phyloP scores from a whole-genome alignment of 53 echinoderm and acorn worm species.

The Echinarachnius parma region DNA sequence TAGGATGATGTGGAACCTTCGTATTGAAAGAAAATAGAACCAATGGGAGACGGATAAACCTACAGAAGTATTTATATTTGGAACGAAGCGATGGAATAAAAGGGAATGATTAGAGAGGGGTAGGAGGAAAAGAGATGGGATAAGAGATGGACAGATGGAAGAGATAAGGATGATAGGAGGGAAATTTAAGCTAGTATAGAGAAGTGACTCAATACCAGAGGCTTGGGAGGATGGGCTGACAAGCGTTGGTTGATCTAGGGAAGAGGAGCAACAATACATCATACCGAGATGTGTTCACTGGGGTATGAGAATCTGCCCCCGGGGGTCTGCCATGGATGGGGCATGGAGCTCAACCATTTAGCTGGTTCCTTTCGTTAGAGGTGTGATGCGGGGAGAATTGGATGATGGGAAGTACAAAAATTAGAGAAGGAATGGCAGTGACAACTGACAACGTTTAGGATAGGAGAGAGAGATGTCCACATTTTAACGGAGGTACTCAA shows the following conservation, averaged over 20 bases:
- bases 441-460: neutral
- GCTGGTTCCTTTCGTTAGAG: too few relatives aligned
- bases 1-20: too few relatives aligned
- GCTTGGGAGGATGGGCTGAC: too few relatives aligned
- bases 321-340: slow-evolving; percentile 27
- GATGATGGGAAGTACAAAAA: slow-evolving; percentile 1
- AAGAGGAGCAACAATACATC: slow-evolving; percentile 41
- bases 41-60: too few relatives aligned
- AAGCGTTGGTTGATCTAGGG: too few relatives aligned
- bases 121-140: neutral
- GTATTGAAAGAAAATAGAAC: too few relatives aligned
- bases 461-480: slow-evolving; percentile 9
- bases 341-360: slow-evolving; percentile 5
- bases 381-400: slow-evolving; percentile 1
- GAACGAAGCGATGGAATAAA: neutral
- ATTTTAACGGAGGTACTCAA: slow-evolving; percentile 12
- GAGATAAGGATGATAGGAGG: neutral
- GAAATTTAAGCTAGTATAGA: slow-evolving; percentile 10
- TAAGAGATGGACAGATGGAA: neutral
- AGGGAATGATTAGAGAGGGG: neutral
- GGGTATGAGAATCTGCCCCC: slow-evolving; percentile 27
- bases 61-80: too few relatives aligned
- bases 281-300: slow-evolving; percentile 28
- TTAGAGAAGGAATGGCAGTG: neutral
- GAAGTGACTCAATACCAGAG: too few relatives aligned